Evolutionary conservation across 2,113 vertebrate genomes (phyloP), one percentile per base, ranked within the genome.

Genomic region (Passer montanus): DNA sequence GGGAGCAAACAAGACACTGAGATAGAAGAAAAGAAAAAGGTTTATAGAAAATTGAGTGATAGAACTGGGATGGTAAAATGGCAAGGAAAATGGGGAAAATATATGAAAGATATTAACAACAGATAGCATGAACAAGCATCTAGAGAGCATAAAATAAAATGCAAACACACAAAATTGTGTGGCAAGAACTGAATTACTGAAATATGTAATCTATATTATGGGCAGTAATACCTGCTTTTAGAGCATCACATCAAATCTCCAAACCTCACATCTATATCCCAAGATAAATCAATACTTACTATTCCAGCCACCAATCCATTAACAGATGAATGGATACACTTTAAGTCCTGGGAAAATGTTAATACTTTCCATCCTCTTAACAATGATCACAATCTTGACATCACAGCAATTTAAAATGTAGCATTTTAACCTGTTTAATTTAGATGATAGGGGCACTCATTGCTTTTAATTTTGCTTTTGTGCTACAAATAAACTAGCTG

Each of bases 401-500:
- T 66, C 35, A 84, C 41, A 85, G 56, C n/a, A 8, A 97, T 96
- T 95, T 63, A 67, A 93, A 86, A 74, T 44, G 39, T 22, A 84
- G 21, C 84, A 90, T 96, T 88, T 91, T 41, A 83, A 84, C 62
- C 44, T 64, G 5, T 81, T 88, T 91, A 81, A 95, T 98, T 96
- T 94, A 88, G 80, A n/a, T 46, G 58, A 96, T 39, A 96, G 87
- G 84, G 90, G 19, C 39, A 89, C 89, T 87, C 85, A 74, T 53
- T 73, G 93, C 46, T 95, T 96, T 96, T 59, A 78, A 96, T 91
- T 96, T 91, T 80, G 76, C 46, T 94, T 95, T 92, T 92, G 70
- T 68, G 43, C 77, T 88, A 91, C 94, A 97, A 96, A 97, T 96
- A 97, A 97, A 89, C 35, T 67, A 75, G 55, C 44, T 95, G 43